phyloP scores from a whole-genome alignment of 2,888 invertebrate species.

The Argynnis bischoffii region DNA sequence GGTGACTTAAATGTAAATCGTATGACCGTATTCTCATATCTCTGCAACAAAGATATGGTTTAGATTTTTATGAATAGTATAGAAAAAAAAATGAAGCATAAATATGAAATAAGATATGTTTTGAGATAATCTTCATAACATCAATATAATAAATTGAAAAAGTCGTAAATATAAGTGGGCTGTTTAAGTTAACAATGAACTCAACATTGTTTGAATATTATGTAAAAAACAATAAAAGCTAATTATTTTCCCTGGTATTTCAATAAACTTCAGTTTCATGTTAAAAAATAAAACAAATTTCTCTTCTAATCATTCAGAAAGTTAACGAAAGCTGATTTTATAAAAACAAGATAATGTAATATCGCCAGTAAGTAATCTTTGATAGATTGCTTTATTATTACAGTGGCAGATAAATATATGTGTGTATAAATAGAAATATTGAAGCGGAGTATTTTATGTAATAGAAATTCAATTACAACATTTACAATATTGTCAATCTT shows the following conservation, averaged over 20 bases:
- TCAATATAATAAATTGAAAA: constrained; percentile 6
- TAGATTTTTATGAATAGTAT: no score
- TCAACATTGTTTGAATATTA: neutral
- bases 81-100: no score
- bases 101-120: neutral
- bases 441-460: neutral
- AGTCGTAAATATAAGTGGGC: constrained; percentile 6
- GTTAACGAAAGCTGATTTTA: neutral
- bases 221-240: neutral
- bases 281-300: constrained; percentile 5
- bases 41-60: no score
- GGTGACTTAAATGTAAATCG: no score
- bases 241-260: neutral
- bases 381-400: constrained; percentile 9
- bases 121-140: neutral
- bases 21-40: no score
- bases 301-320: neutral
- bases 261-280: neutral
- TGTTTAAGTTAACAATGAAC: neutral
- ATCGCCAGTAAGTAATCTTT: neutral
- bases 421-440: neutral
- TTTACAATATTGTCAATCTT: no score
- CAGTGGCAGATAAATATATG: neutral
- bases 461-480: no score
- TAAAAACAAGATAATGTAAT: constrained; percentile 1